Conservation (phyloP, 1,140 invertebrate genomes). For the Telenomus remus region DNA sequence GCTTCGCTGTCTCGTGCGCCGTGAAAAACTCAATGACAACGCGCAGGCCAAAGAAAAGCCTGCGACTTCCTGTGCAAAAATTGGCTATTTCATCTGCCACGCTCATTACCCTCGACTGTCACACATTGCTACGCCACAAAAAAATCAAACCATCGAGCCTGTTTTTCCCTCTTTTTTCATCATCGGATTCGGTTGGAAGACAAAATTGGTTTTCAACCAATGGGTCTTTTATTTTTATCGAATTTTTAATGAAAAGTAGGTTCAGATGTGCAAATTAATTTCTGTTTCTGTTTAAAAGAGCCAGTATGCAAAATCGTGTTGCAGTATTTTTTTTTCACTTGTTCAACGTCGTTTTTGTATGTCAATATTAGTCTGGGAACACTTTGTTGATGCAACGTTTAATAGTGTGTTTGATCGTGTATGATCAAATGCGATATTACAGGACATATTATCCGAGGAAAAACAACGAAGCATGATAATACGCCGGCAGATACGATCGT, state of each 20-base stretch:
- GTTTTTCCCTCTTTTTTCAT: slow-evolving; percentile 25
- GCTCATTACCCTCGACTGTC: slow-evolving; percentile 46
- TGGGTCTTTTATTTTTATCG: too few relatives aligned
- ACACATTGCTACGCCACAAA: slow-evolving; percentile 21
- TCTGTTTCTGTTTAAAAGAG: too few relatives aligned
- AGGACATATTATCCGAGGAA: slow-evolving; percentile 29
- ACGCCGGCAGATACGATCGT: slow-evolving; percentile 29
- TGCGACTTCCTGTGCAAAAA: slow-evolving; percentile 39
- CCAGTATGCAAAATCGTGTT: too few relatives aligned
- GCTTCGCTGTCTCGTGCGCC: slow-evolving; percentile 23
- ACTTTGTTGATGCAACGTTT: too few relatives aligned
- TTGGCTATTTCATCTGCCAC: slow-evolving; percentile 52
- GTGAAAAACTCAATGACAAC: slow-evolving; percentile 47
- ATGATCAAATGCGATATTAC: slow-evolving; percentile 34
- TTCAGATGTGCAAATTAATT: too few relatives aligned
- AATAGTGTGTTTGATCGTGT: slow-evolving; percentile 16
- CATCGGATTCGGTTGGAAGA: too few relatives aligned
- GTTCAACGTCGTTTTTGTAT: too few relatives aligned
- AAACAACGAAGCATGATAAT: slow-evolving; percentile 39
- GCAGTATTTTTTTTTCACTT: too few relatives aligned
- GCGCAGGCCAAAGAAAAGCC: slow-evolving; percentile 41
- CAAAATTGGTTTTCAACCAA: too few relatives aligned
- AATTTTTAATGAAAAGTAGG: too few relatives aligned
- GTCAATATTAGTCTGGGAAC: too few relatives aligned
- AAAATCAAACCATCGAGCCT: too few relatives aligned